Evolutionary conservation across 2,888 invertebrate genomes (phyloP).

Genomic region (Malthinus seriepunctatus): DNA sequence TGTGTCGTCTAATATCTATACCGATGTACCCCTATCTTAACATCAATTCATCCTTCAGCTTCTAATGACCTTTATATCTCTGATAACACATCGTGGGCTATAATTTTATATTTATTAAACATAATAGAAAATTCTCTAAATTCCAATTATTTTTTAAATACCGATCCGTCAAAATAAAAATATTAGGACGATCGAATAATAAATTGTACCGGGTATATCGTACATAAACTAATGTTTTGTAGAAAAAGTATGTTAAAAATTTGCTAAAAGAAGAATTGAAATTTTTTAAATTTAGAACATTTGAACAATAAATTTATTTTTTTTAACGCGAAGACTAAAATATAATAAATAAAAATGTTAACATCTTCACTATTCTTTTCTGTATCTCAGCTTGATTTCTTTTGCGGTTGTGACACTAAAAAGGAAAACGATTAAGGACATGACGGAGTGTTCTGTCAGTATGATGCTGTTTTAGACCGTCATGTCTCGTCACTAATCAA

Average conservation of each 20-base stretch:
- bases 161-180: too few relatives aligned
- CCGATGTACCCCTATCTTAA: conserved; percentile 21
- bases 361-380: conserved; percentile 6
- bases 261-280: too few relatives aligned
- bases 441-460: conserved; percentile 15
- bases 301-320: background rate
- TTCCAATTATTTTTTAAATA: too few relatives aligned
- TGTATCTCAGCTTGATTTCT: conserved; percentile 4
- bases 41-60: conserved; percentile 1
- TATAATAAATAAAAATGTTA: conserved; percentile 8
- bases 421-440: conserved; percentile 15
- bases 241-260: too few relatives aligned
- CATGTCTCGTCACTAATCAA: conserved; percentile 21
- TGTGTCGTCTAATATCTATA: conserved; percentile 24
- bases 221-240: too few relatives aligned
- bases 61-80: too few relatives aligned
- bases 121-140: too few relatives aligned
- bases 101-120: too few relatives aligned
- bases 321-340: background rate
- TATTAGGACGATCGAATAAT: too few relatives aligned
- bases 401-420: conserved; percentile 9
- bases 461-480: conserved; percentile 13
- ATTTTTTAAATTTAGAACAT: background rate
- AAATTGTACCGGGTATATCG: too few relatives aligned
- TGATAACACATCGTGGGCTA: too few relatives aligned